A percentile compares a stretch with the other conserved stretches of the same genome.
phyloP scores from a whole-genome alignment of 2,888 invertebrate genomes.

The Scaptomyza tumidula region DNA sequence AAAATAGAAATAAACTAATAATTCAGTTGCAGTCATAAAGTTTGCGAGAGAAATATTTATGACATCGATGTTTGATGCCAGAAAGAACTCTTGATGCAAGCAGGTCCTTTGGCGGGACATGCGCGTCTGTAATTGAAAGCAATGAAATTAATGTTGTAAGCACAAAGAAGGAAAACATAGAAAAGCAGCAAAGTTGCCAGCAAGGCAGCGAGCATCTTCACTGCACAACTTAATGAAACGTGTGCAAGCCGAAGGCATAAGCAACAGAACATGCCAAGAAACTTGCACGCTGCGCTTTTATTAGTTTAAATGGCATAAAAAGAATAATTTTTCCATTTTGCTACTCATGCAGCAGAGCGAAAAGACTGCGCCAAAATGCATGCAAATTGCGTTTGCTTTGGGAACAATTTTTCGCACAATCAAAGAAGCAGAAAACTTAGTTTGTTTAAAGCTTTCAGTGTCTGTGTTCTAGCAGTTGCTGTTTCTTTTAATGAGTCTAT shows the following conservation, averaged over 20 bases:
- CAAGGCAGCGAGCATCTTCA: neutral
- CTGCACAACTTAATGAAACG: slow-evolving; percentile 4
- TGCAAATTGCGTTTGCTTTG: slow-evolving; percentile 58
- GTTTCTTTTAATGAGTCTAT: slow-evolving; percentile 4
- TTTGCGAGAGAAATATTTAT: slow-evolving; percentile 52
- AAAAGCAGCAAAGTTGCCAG: slow-evolving; percentile 22
- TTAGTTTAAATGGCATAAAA: slow-evolving; percentile 49
- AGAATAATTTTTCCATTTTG: slow-evolving; percentile 8
- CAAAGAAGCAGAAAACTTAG: slow-evolving; percentile 2
- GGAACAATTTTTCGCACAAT: slow-evolving; percentile 15
- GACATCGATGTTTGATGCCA: slow-evolving; percentile 36
- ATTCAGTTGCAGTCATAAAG: slow-evolving; percentile 48
- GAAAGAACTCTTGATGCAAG: slow-evolving; percentile 6
- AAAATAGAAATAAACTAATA: slow-evolving; percentile 31
- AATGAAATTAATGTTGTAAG: slow-evolving; percentile 64
- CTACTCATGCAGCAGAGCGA: slow-evolving; percentile 1
- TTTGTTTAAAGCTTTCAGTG: neutral
- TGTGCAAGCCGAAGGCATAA: slow-evolving; percentile 20
- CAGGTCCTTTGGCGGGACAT: slow-evolving; percentile 20
- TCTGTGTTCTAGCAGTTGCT: neutral
- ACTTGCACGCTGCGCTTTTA: slow-evolving; percentile 35
- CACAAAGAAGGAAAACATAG: slow-evolving; percentile 47
- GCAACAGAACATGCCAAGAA: slow-evolving; percentile 10
- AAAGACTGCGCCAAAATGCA: slow-evolving; percentile 46
- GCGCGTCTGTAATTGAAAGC: slow-evolving; percentile 57